Percentiles rank a stretch among this genome's conserved stretches.
phyloP scores from a whole-genome alignment of 2,113 vertebrate genomes.

The Synodontis membranacea region DNA sequence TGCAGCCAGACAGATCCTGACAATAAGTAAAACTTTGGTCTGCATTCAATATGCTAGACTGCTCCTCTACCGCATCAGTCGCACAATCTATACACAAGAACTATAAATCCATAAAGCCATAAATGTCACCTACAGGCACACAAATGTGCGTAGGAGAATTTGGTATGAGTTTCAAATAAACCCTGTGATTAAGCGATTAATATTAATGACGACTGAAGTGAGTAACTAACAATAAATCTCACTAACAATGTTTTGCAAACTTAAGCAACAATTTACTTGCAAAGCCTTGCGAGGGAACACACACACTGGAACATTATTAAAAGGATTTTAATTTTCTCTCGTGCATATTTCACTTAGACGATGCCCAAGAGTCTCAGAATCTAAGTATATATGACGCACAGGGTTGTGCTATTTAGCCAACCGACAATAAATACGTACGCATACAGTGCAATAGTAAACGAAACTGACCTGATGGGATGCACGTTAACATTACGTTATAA shows the following conservation, averaged over 20 bases:
- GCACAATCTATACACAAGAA: constrained; percentile 7
- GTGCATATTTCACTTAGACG: not conserved
- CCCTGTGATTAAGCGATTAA: not conserved
- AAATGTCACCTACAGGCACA: constrained; percentile 1
- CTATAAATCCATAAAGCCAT: not conserved
- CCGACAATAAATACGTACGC: not conserved
- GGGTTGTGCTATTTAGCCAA: not conserved
- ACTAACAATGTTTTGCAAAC: constrained; percentile 1
- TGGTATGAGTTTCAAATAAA: not conserved
- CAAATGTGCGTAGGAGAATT: constrained; percentile 10
- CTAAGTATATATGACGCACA: not conserved
- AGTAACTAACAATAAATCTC: not conserved
- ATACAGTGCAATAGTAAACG: not conserved
- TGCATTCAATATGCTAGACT: constrained; percentile 15
- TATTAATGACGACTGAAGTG: not conserved
- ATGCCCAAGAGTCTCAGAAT: not conserved
- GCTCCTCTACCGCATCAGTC: constrained; percentile 40
- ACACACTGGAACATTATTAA: not conserved
- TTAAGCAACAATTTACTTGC: not conserved
- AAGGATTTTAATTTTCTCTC: not conserved
- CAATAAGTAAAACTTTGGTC: constrained; percentile 56
- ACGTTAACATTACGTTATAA: not conserved
- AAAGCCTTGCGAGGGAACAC: not conserved
- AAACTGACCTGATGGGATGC: not conserved
- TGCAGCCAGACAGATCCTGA: constrained; percentile 48